Evolutionary conservation across 2,888 invertebrate species (phyloP).

Genomic region (Aporophyla nigra): DNA sequence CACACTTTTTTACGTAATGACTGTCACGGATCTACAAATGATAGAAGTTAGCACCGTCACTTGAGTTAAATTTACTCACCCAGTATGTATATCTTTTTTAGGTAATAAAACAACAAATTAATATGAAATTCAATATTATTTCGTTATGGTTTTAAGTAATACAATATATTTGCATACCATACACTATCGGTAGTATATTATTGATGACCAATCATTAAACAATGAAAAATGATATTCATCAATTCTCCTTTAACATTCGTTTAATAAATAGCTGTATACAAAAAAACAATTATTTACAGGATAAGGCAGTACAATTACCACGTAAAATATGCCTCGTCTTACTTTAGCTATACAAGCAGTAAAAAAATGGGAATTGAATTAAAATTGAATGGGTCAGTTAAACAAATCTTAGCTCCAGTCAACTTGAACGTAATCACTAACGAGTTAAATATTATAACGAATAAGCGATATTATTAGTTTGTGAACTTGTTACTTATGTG

Average conservation of each 20-base stretch:
- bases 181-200: slow-evolving; percentile 90
- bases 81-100: background rate
- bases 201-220: slow-evolving; percentile 90
- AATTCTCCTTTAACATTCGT: slow-evolving; percentile 89
- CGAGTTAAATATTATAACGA: slow-evolving; percentile 88
- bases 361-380: slow-evolving; percentile 87
- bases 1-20: too few relatives aligned
- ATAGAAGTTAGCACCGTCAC: too few relatives aligned
- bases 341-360: slow-evolving; percentile 90
- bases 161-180: slow-evolving; percentile 91
- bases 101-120: slow-evolving; percentile 84
- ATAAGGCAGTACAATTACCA: slow-evolving; percentile 90
- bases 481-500: slow-evolving; percentile 87
- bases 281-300: slow-evolving; percentile 91
- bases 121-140: slow-evolving; percentile 91
- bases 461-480: slow-evolving; percentile 89
- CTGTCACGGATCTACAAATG: too few relatives aligned
- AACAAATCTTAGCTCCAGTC: slow-evolving; percentile 87
- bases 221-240: slow-evolving; percentile 90
- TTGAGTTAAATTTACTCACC: too few relatives aligned
- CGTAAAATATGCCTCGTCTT: slow-evolving; percentile 89
- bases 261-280: slow-evolving; percentile 92
- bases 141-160: slow-evolving; percentile 91
- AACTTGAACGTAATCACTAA: slow-evolving; percentile 87
- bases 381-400: slow-evolving; percentile 84